phyloP scores from a whole-genome alignment of 2,113 vertebrate species.

The Lynx canadensis region DNA sequence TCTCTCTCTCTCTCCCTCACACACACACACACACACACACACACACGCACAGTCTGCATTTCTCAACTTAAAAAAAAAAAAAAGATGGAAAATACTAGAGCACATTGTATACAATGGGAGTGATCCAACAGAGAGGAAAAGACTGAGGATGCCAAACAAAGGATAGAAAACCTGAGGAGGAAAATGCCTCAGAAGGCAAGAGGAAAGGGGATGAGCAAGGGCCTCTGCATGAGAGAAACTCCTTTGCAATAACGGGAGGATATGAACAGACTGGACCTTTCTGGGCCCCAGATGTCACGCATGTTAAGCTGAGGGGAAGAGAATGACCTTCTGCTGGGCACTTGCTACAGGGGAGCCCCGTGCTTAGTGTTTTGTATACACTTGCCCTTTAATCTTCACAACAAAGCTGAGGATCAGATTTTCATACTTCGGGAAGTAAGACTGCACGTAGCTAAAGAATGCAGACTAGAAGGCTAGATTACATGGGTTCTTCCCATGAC shows the following conservation, averaged over 20 bases:
- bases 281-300: not conserved
- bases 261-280: not conserved
- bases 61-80: too few species aligned
- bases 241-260: not conserved
- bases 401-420: not conserved
- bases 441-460: not conserved
- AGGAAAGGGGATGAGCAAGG: not conserved
- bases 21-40: too few species aligned
- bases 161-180: not conserved
- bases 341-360: not conserved
- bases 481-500: not conserved
- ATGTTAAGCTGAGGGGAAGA: not conserved
- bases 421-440: not conserved
- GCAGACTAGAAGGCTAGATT: not conserved
- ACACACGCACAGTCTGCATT: too few species aligned
- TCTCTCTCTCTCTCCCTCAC: too few species aligned
- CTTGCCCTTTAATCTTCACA: not conserved
- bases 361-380: not conserved
- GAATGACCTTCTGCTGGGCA: not conserved
- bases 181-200: not conserved
- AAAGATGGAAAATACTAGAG: not conserved
- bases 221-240: not conserved
- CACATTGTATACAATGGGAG: not conserved
- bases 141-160: not conserved
- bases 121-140: not conserved